phyloP scores from a whole-genome alignment of 2,797 vertebrate genomes.

The Crenuchus spilurus region DNA sequence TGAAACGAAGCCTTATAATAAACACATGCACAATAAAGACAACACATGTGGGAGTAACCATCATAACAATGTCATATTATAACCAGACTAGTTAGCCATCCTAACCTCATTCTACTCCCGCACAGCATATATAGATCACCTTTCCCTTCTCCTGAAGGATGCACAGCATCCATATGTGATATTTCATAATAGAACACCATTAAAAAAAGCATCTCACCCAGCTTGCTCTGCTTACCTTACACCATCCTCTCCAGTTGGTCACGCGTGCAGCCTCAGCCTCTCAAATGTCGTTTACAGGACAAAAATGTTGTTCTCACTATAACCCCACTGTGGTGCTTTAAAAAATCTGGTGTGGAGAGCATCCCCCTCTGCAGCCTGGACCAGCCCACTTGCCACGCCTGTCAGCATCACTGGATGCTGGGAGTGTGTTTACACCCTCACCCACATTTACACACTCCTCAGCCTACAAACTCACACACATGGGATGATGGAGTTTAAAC shows the following conservation, averaged over 20 bases:
- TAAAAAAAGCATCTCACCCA: not conserved
- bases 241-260: constrained; percentile 65
- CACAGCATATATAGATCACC: too few species aligned
- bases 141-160: too few species aligned
- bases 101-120: too few species aligned
- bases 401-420: constrained; percentile 48
- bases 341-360: constrained; percentile 12
- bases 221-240: constrained; percentile 69
- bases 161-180: not conserved
- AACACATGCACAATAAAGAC: too few species aligned
- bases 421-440: not conserved
- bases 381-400: constrained; percentile 83
- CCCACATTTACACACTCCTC: too few species aligned
- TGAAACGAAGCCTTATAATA: too few species aligned
- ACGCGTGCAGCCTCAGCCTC: constrained; percentile 55
- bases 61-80: too few species aligned
- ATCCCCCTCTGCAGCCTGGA: constrained; percentile 62
- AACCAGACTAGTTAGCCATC: too few species aligned
- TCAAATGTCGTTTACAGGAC: not conserved
- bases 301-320: not conserved
- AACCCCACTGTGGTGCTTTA: constrained; percentile 13
- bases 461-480: not conserved
- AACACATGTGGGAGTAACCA: too few species aligned
- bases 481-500: too few species aligned
- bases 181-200: not conserved